Percentiles rank a stretch among this genome's conserved stretches.
Evolutionary conservation across 2,888 invertebrate genomes (phyloP).

Genomic region (Pristionchus arcanus): DNA sequence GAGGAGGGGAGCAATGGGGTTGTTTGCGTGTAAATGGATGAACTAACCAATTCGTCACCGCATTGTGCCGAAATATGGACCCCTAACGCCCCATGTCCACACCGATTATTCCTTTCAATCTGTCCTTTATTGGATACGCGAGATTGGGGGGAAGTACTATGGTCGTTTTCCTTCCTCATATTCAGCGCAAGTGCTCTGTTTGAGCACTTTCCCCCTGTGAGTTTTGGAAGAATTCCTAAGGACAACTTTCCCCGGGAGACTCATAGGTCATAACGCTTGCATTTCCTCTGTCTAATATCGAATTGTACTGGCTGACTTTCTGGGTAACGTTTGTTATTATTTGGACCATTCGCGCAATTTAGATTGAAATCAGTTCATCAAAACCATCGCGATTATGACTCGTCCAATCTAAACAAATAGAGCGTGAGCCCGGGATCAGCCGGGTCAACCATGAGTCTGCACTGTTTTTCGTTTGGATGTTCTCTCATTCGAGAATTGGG

Average conservation of each 20-base stretch:
- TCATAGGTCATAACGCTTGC: too few relatives aligned
- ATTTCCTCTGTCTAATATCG: too few relatives aligned
- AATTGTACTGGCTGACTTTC: too few relatives aligned
- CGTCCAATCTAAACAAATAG: constrained; percentile 4
- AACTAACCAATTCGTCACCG: not conserved
- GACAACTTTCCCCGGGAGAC: not conserved
- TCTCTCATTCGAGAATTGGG: not conserved
- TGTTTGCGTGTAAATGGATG: not conserved
- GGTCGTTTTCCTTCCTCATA: not conserved
- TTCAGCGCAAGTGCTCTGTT: not conserved
- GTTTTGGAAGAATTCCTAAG: not conserved
- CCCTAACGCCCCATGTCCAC: not conserved
- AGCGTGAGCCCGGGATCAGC: not conserved
- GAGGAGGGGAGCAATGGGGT: not conserved
- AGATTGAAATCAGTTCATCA: not conserved
- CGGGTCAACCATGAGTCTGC: not conserved
- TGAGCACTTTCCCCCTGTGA: constrained; percentile 9
- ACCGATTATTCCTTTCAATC: not conserved
- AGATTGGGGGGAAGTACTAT: not conserved
- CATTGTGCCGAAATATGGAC: not conserved
- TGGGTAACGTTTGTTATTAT: too few relatives aligned
- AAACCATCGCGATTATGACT: not conserved
- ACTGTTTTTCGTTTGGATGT: not conserved
- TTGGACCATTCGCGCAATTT: not conserved
- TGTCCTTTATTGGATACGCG: not conserved